These are phyloP conservation scores for Xiphophorus hellerii DNA, from an alignment of 2,113 vertebrate genomes.

Conservation along the genomic window DNA sequence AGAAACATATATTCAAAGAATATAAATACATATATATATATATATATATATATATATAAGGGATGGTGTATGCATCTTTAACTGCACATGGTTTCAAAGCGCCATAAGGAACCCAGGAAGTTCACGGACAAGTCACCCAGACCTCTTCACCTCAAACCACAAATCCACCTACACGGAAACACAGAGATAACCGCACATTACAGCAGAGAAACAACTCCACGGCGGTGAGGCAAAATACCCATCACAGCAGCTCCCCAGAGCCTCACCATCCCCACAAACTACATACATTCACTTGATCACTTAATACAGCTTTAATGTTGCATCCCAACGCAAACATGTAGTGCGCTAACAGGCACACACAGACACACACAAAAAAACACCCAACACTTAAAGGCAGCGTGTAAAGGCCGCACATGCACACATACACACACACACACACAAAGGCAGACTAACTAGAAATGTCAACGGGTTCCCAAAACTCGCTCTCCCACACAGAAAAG, in stretches of 20 bases:
- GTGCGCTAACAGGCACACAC: neutral
- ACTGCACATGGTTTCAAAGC: neutral
- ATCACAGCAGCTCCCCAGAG: slow-evolving; percentile 38
- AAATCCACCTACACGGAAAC: slow-evolving; percentile 29
- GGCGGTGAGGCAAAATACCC: slow-evolving; percentile 18
- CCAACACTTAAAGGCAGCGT: slow-evolving; percentile 2
- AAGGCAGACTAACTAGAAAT: slow-evolving; percentile 53
- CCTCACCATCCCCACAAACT: slow-evolving; percentile 15
- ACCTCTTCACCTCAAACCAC: slow-evolving; percentile 32
- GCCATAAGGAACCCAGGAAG: slow-evolving; percentile 21
- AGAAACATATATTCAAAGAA: neutral
- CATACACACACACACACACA: slow-evolving; percentile 30
- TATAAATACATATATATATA: neutral
- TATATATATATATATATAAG: neutral
- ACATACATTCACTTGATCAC: slow-evolving; percentile 30
- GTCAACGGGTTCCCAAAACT: slow-evolving; percentile 45
- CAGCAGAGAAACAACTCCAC: slow-evolving; percentile 10
- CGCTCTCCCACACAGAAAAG: slow-evolving; percentile 31
- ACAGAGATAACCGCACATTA: slow-evolving; percentile 3
- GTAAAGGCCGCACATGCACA: slow-evolving; percentile 33
- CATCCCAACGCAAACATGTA: slow-evolving; percentile 14
- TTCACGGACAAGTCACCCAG: slow-evolving; percentile 37
- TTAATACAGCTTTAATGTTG: slow-evolving; percentile 22
- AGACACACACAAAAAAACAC: neutral
- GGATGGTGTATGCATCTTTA: neutral